phyloP scores from a whole-genome alignment of 92 coral and sea anemone genomes.

The Palythoa heliodiscus region DNA sequence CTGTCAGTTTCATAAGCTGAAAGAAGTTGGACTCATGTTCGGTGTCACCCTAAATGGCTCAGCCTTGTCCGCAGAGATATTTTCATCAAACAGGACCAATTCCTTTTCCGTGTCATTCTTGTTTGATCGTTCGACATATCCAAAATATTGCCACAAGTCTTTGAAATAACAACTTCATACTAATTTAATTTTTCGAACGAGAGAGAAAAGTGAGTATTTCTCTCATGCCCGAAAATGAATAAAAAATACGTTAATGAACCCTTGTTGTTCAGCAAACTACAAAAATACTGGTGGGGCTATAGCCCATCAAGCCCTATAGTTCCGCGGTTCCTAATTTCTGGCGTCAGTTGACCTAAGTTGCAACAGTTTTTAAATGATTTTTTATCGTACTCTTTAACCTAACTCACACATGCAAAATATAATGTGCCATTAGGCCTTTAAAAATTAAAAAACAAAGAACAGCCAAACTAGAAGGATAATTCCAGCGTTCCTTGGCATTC shows the following conservation, averaged over 20 bases:
- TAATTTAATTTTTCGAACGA: too few relatives aligned
- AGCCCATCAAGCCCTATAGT: too few relatives aligned
- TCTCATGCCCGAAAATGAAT: too few relatives aligned
- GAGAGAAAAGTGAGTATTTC: too few relatives aligned
- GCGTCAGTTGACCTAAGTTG: not conserved
- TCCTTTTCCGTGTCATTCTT: slow-evolving; percentile 29
- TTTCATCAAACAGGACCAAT: slow-evolving; percentile 43
- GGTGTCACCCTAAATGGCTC: slow-evolving; percentile 56
- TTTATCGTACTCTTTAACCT: not conserved
- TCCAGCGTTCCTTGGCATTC: not conserved
- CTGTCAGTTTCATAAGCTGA: slow-evolving; percentile 61
- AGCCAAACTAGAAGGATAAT: not conserved
- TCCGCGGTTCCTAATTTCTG: not conserved
- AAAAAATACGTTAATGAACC: too few relatives aligned
- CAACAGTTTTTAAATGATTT: not conserved
- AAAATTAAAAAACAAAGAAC: not conserved
- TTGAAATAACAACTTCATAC: slow-evolving; percentile 24
- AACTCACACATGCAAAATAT: too few relatives aligned
- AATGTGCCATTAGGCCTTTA: too few relatives aligned
- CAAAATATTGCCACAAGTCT: slow-evolving; percentile 36
- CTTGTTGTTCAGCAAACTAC: too few relatives aligned
- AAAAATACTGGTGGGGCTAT: too few relatives aligned
- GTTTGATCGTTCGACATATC: too few relatives aligned
- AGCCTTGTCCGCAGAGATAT: slow-evolving; percentile 59
- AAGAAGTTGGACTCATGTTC: slow-evolving; percentile 59